Conservation (phyloP, 2,888 invertebrate genomes). For the Oasisia sp. region DNA sequence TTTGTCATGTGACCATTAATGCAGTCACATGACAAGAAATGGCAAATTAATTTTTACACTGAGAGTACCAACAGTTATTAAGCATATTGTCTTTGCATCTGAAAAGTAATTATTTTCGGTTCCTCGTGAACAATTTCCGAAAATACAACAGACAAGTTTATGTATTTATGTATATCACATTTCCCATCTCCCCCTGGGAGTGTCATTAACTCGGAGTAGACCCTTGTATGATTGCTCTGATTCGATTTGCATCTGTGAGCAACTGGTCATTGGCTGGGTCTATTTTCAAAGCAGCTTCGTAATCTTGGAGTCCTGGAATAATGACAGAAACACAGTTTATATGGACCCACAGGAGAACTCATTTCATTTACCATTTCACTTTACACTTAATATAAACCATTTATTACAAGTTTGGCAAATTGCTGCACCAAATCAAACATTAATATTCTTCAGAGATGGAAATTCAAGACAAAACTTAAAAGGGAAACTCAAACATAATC, state of each 20-base stretch:
- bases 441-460: neutral
- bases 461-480: neutral
- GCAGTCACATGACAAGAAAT: neutral
- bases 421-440: too few relatives aligned
- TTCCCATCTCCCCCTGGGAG: neutral
- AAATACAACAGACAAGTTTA: neutral
- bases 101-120: neutral
- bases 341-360: neutral
- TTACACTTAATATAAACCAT: neutral
- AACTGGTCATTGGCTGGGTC: conserved; percentile 74
- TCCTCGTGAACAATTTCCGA: neutral
- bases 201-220: conserved; percentile 25
- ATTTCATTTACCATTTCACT: neutral
- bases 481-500: too few relatives aligned
- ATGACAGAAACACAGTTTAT: neutral
- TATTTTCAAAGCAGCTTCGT: conserved; percentile 78
- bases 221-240: conserved; percentile 57
- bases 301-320: conserved; percentile 72
- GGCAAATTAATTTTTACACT: neutral
- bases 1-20: neutral
- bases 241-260: conserved; percentile 70
- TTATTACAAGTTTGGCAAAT: neutral
- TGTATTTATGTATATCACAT: neutral
- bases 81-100: neutral
- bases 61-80: neutral